Evolutionary conservation across 2,888 invertebrate species (phyloP).

Genomic region (Liodrosophila aerea): DNA sequence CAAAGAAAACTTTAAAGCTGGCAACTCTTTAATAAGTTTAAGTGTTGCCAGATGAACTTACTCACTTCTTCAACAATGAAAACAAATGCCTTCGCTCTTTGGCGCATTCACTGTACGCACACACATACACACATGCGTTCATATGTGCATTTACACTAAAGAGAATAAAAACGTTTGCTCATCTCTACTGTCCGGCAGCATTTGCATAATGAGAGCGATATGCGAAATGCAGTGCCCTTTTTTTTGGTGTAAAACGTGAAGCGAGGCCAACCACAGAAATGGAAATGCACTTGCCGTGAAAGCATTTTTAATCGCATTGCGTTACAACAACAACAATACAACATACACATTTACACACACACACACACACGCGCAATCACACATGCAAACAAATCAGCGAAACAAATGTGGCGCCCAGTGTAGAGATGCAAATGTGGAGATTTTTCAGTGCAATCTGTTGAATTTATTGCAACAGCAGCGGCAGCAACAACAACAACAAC

Average conservation of each 20-base stretch:
- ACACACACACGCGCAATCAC: slow-evolving; percentile 2
- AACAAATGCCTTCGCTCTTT: no score
- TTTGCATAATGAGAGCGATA: slow-evolving; percentile 56
- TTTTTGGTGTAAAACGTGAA: slow-evolving; percentile 3
- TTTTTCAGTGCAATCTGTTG: slow-evolving; percentile 68
- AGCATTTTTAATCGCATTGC: slow-evolving; percentile 77
- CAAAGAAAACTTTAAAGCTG: no score
- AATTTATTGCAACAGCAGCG: slow-evolving; percentile 62
- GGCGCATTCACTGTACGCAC: no score
- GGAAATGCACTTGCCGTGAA: slow-evolving; percentile 77
- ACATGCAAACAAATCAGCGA: slow-evolving; percentile 34
- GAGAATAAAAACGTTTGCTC: neutral
- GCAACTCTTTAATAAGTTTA: no score
- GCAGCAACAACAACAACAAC: slow-evolving; percentile 18
- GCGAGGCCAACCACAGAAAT: slow-evolving; percentile 64
- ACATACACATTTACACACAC: slow-evolving; percentile 16
- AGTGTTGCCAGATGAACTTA: no score
- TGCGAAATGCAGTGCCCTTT: slow-evolving; percentile 34
- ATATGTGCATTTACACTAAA: neutral
- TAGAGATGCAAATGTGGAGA: slow-evolving; percentile 63
- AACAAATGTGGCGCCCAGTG: slow-evolving; percentile 36
- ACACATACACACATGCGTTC: no score
- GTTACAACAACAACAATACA: slow-evolving; percentile 2
- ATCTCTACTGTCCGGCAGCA: slow-evolving; percentile 12
- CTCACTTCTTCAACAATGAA: no score